Percentiles rank a stretch among this genome's conserved stretches.
phyloP scores from a whole-genome alignment of 30 jellyfish, hydroid and myxozoan species.

The Cassiopea xamachana region DNA sequence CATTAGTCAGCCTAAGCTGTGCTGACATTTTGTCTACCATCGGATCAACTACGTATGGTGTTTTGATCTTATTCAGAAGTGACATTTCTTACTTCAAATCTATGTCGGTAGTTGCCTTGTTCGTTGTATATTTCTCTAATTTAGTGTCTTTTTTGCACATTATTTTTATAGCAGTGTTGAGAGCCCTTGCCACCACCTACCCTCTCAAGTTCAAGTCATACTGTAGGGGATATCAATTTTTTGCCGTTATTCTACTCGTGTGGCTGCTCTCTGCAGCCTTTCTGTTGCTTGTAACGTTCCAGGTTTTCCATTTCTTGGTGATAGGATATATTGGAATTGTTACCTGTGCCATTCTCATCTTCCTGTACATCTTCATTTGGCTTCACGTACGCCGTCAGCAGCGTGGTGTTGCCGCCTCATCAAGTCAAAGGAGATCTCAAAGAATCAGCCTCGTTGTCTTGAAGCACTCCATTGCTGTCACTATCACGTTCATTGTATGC shows the following conservation, averaged over 20 bases:
- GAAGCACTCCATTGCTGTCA: slow-evolving; percentile 22
- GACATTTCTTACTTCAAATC: not conserved
- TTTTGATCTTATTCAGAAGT: not conserved
- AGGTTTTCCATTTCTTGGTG: not conserved
- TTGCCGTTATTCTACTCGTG: not conserved
- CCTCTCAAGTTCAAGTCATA: slow-evolving; percentile 19
- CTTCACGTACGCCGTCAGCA: slow-evolving; percentile 1
- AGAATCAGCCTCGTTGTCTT: not conserved
- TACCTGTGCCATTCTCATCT: not conserved
- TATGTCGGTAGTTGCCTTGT: not conserved
- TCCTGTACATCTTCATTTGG: slow-evolving; percentile 9
- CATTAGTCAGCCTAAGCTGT: slow-evolving; percentile 28
- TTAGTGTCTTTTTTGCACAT: slow-evolving; percentile 14
- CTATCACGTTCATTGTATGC: slow-evolving; percentile 22
- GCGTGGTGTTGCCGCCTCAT: not conserved
- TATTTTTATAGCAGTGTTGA: slow-evolving; percentile 13
- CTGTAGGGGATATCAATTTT: not conserved
- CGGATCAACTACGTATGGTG: slow-evolving; percentile 9
- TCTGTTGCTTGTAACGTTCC: slow-evolving; percentile 1
- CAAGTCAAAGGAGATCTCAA: slow-evolving; percentile 1
- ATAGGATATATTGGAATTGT: slow-evolving; percentile 26
- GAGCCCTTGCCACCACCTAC: slow-evolving; percentile 28
- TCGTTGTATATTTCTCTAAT: slow-evolving; percentile 27
- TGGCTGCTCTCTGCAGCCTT: slow-evolving; percentile 17
- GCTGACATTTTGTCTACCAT: slow-evolving; percentile 27